Percentiles rank a stretch among this genome's conserved stretches.
Conservation (phyloP, 2,797 vertebrate species). For the Coluber constrictor region DNA sequence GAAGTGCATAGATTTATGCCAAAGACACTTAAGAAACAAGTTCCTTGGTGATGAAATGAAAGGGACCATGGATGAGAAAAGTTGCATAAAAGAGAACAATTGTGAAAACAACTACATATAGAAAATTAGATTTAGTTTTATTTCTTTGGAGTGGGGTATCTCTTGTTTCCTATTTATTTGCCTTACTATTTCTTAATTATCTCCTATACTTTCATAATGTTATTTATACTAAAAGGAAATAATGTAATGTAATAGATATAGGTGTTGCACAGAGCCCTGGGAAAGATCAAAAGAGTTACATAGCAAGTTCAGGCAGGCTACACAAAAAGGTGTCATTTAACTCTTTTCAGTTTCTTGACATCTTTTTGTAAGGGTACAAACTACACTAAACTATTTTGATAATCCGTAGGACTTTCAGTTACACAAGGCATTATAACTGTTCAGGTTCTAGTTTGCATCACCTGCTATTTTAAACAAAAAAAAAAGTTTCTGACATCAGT, state of each 20-base stretch:
- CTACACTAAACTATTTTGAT: not conserved
- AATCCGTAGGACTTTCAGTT: not conserved
- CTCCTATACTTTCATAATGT: not conserved
- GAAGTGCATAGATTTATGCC: not conserved
- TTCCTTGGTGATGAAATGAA: not conserved
- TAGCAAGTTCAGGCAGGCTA: slow-evolving; percentile 36
- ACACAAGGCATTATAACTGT: not conserved
- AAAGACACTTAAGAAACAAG: not conserved
- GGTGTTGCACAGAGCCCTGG: not conserved
- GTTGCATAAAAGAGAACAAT: not conserved
- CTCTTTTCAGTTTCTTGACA: not conserved
- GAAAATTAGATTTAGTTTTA: not conserved
- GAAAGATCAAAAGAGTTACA: slow-evolving; percentile 44
- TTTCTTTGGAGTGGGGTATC: not conserved
- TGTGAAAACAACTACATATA: not conserved
- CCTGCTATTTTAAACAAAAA: not conserved
- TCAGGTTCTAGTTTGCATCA: not conserved
- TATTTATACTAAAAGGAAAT: not conserved
- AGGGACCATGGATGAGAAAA: not conserved
- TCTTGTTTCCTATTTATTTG: not conserved
- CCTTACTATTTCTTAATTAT: not conserved
- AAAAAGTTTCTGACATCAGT: not conserved
- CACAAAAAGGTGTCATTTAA: slow-evolving; percentile 26
- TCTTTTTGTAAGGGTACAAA: not conserved
- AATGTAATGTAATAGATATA: not conserved